phyloP scores from a whole-genome alignment of 2,888 invertebrate genomes.

The Laspeyria flexula region DNA sequence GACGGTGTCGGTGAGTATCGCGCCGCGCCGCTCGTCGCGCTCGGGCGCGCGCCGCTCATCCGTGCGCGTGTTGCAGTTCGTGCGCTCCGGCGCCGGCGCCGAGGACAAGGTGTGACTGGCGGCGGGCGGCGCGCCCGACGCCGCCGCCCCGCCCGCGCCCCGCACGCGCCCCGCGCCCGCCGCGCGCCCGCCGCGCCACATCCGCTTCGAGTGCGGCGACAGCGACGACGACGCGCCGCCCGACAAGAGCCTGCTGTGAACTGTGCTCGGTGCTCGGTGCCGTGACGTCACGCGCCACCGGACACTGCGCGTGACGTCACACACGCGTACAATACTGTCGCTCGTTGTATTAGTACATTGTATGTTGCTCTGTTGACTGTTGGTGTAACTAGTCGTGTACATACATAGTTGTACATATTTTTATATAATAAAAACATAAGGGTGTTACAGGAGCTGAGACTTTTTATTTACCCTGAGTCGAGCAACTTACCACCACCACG shows the following conservation, averaged over 20 bases:
- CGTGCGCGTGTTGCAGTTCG: slow-evolving; percentile 88
- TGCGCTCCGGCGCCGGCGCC: slow-evolving; percentile 90
- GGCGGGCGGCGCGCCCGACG: slow-evolving; percentile 66
- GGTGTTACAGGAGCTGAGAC: slow-evolving; percentile 40
- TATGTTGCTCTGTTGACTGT: slow-evolving; percentile 7
- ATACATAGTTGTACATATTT: slow-evolving; percentile 56
- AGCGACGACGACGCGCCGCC: slow-evolving; percentile 78
- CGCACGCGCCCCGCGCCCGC: slow-evolving; percentile 21
- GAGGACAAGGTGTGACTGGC: slow-evolving; percentile 95
- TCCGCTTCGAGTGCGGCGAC: slow-evolving; percentile 77
- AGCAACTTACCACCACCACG: too few species aligned
- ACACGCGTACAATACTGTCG: too few species aligned
- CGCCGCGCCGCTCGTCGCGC: slow-evolving; percentile 20
- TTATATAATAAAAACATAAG: slow-evolving; percentile 56
- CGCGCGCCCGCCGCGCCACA: slow-evolving; percentile 56
- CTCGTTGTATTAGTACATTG: neutral
- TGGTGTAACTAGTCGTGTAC: slow-evolving; percentile 24
- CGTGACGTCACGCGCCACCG: neutral
- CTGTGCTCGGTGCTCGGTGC: slow-evolving; percentile 5
- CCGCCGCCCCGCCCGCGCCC: slow-evolving; percentile 23
- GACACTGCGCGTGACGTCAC: neutral
- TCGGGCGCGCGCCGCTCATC: slow-evolving; percentile 24
- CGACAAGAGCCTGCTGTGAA: slow-evolving; percentile 65
- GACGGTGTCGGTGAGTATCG: slow-evolving; percentile 93
- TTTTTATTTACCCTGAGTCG: slow-evolving; percentile 24